Evolutionary conservation across 2,797 vertebrate species (phyloP), one percentile per base, ranked within the genome.

Genomic region (Anolis apletophallus): DNA sequence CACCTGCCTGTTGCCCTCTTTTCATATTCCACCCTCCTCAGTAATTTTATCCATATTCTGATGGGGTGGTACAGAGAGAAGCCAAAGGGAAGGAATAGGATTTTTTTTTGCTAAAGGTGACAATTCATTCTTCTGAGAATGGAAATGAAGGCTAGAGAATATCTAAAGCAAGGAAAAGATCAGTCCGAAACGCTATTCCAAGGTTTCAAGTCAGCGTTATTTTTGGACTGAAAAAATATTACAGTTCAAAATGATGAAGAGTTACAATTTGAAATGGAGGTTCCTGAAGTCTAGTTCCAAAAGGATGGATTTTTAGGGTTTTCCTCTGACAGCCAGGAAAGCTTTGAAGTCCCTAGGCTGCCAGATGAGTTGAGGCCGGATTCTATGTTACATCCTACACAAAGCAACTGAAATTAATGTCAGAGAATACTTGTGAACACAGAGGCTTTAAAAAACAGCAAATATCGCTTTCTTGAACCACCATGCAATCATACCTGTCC

Each of bases 301-400:
- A 77, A 29, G 54, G 12, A 59, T 13, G 23, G 40, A 77, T 57
- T 64, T 87, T 82, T 54, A 50, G 40, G 64, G 29, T 52, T 82
- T 82, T 59, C 72, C 64, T 57, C 52, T 69, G 80, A 59, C 14
- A 82, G 85, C 52, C n/a, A 77, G 52, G 1, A 71, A 71, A 2
- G 36, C 74, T 83, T 83, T 78, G 61, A 87, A 83, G 73, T 50
- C 64, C 36, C 5, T 77, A 69, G 73, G n/a, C 14, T 81, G 79
- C 50, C 23, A 57, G 32, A 46, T 54, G 55, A 52, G n/a, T 61
- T 57, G 36, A 80, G 71, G 13, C 13, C 36, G 34, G 46, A 55
- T 74, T n/a, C 69, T 52, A 36, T 52, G 40, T 36, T 83, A 46
- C 55, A 50, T 83, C 40, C 82, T 50, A 26, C 72, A 34, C 40